Conservation (phyloP, 2,113 vertebrate species). For the Urocitellus parryii region DNA sequence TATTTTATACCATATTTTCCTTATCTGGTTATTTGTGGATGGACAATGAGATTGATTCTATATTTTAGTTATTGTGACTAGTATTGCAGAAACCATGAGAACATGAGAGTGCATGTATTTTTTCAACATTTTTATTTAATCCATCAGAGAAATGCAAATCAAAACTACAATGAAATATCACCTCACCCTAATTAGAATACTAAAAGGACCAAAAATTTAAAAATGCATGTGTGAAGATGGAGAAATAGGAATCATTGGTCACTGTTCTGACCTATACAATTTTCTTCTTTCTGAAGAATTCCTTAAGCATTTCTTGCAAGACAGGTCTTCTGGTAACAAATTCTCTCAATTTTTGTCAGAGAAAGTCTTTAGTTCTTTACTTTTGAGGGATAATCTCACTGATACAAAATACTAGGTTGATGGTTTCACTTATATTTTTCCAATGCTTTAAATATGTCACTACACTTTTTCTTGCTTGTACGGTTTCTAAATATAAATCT, state of each 20-base stretch:
- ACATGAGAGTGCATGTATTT: too few relatives aligned
- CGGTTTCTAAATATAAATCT: neutral
- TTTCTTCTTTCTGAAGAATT: neutral
- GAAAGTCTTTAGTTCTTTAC: neutral
- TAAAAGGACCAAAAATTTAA: neutral
- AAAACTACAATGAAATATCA: neutral
- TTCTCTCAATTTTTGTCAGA: neutral
- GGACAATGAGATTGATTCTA: too few relatives aligned
- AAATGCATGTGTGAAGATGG: neutral
- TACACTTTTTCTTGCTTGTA: neutral
- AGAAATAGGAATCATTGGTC: neutral
- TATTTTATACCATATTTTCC: too few relatives aligned
- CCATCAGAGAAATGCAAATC: neutral
- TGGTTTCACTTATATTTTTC: neutral
- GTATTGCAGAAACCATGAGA: too few relatives aligned
- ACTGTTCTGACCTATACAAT: neutral
- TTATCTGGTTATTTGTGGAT: too few relatives aligned
- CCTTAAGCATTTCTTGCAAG: neutral
- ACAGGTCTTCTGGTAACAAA: neutral
- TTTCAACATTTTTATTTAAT: neutral
- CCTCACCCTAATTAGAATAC: neutral
- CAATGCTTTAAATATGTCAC: neutral
- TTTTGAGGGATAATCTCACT: neutral
- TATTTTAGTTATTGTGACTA: too few relatives aligned
- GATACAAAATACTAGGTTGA: neutral